These are phyloP conservation scores for Drosophila murphyi DNA, from an alignment of 1,140 invertebrate genomes.

Conservation along the genomic window DNA sequence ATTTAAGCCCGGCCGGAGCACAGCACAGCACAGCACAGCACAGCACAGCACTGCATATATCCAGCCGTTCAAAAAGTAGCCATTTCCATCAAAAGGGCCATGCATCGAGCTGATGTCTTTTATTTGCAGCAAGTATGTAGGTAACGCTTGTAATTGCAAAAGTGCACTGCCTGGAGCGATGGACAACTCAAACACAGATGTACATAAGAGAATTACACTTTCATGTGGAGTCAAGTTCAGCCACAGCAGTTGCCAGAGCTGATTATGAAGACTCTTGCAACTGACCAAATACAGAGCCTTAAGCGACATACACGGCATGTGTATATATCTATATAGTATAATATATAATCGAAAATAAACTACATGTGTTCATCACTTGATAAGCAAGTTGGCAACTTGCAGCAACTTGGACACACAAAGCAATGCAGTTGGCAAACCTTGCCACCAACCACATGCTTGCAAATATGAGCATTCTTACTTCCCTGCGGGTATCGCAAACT, in stretches of 20 bases:
- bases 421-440: background rate
- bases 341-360: background rate
- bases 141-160: slow-evolving; percentile 74
- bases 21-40: background rate
- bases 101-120: slow-evolving; percentile 52
- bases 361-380: background rate
- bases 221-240: slow-evolving; percentile 18
- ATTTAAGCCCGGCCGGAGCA: slow-evolving; percentile 41
- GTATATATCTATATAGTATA: background rate
- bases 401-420: background rate
- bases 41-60: too few relatives aligned
- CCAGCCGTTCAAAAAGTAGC: slow-evolving; percentile 47
- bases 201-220: slow-evolving; percentile 11
- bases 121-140: slow-evolving; percentile 55
- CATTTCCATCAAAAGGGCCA: slow-evolving; percentile 51
- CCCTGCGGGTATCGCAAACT: slow-evolving; percentile 9
- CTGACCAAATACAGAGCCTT: slow-evolving; percentile 36
- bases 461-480: slow-evolving; percentile 1
- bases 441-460: background rate
- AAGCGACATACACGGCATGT: slow-evolving; percentile 14
- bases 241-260: slow-evolving; percentile 43
- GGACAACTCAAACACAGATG: slow-evolving; percentile 11
- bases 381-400: background rate
- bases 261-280: slow-evolving; percentile 39
- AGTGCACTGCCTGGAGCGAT: slow-evolving; percentile 62